Conservation (phyloP, 2,113 vertebrate genomes). For the Callorhinus ursinus region DNA sequence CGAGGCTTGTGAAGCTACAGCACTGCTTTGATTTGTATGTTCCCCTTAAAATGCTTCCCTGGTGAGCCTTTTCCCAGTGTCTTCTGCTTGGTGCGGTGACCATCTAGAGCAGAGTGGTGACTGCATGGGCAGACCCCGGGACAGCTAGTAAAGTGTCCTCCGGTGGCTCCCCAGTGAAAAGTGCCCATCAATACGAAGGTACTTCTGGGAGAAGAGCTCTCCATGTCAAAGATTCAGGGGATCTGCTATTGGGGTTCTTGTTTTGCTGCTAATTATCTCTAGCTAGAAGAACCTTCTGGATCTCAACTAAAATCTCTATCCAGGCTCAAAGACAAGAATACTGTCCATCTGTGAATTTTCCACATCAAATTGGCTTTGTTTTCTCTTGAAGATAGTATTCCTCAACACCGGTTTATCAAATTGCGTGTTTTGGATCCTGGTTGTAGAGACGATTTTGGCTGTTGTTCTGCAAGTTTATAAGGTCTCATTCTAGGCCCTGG, state of each 20-base stretch:
- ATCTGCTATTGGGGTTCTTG: neutral
- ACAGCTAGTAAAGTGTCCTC: neutral
- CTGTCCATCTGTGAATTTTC: neutral
- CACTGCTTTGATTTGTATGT: neutral
- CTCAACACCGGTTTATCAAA: neutral
- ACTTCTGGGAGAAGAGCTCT: neutral
- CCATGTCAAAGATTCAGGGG: neutral
- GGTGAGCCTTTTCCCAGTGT: neutral
- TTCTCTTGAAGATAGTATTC: neutral
- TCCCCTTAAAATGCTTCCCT: constrained; percentile 3
- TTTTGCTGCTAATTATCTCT: neutral
- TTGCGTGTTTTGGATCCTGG: neutral
- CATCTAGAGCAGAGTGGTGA: neutral
- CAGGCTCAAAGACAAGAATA: neutral
- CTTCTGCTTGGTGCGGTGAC: neutral
- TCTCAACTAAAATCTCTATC: neutral
- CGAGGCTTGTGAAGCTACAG: neutral
- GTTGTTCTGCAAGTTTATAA: neutral
- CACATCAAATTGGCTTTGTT: neutral
- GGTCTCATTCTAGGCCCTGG: neutral
- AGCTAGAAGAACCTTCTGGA: neutral
- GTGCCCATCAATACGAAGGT: neutral
- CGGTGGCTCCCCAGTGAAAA: neutral
- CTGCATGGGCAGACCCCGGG: neutral
- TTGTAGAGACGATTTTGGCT: neutral